Evolutionary conservation across 1,140 invertebrate species (phyloP).

Genomic region (Caenorhabditis briggsae): DNA sequence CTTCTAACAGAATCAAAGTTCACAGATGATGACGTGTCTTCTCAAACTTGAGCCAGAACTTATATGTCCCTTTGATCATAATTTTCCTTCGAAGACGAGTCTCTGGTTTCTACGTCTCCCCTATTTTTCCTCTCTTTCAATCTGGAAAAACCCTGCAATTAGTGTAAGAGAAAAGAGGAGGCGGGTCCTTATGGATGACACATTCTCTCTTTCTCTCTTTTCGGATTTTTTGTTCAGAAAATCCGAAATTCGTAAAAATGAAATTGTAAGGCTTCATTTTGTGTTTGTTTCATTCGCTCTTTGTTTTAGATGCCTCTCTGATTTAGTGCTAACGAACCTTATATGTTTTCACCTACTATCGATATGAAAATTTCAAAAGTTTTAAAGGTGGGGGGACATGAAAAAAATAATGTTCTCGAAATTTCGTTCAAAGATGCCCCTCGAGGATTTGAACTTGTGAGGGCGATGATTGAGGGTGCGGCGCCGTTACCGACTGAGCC

Average conservation of each 20-base stretch:
- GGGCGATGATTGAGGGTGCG: too few species aligned
- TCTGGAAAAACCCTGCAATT: slow-evolving; percentile 10
- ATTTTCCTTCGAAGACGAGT: not conserved
- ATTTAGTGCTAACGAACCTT: too few species aligned
- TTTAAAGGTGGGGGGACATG: too few species aligned
- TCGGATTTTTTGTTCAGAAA: not conserved
- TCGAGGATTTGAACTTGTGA: too few species aligned
- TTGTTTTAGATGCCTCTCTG: too few species aligned
- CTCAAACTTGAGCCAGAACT: not conserved
- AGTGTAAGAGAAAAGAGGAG: not conserved
- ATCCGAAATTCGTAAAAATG: not conserved
- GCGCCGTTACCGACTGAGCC: too few species aligned
- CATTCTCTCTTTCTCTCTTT: not conserved
- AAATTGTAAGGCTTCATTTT: not conserved
- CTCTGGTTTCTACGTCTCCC: not conserved
- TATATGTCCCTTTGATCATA: not conserved
- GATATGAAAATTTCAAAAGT: too few species aligned
- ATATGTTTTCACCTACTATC: too few species aligned
- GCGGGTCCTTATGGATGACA: slow-evolving; percentile 2
- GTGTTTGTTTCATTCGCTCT: not conserved
- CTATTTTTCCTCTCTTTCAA: not conserved
- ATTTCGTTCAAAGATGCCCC: too few species aligned
- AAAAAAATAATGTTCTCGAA: too few species aligned
- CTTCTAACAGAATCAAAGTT: not conserved
- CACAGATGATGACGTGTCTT: slow-evolving; percentile 10